These are phyloP conservation scores for Limnephilus lunatus DNA, from an alignment of 2,888 invertebrate species.

Conservation along the genomic window DNA sequence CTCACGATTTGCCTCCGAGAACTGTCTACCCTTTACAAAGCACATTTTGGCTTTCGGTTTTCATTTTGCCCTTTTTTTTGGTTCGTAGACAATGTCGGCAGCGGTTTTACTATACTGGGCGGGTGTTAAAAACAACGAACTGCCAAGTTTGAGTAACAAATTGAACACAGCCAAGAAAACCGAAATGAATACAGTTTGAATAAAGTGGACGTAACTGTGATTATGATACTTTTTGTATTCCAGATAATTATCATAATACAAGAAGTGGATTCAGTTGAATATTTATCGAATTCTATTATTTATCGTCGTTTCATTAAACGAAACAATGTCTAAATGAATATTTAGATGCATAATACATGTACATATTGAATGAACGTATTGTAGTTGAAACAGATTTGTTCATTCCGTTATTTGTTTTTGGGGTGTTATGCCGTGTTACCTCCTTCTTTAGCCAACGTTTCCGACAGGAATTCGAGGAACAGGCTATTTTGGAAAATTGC, in stretches of 20 bases:
- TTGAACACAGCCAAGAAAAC: background rate
- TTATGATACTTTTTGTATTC: background rate
- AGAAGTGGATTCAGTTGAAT: background rate
- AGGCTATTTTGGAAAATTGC: no score
- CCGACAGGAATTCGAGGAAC: no score
- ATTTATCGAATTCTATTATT: background rate
- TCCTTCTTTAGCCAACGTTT: no score
- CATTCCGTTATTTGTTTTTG: no score
- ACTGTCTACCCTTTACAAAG: background rate
- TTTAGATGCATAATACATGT: background rate
- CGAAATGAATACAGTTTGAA: background rate
- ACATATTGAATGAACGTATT: background rate
- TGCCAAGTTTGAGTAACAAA: slow-evolving; percentile 40
- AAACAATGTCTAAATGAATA: background rate
- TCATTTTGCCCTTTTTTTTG: background rate
- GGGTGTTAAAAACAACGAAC: slow-evolving; percentile 24
- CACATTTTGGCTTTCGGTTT: slow-evolving; percentile 18
- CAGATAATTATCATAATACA: background rate
- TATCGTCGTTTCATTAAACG: background rate
- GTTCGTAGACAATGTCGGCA: background rate
- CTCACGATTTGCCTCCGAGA: background rate
- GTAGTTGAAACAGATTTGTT: background rate
- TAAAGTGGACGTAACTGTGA: background rate
- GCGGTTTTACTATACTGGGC: background rate
- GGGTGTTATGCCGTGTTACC: no score